phyloP scores from a whole-genome alignment of 2,888 invertebrate genomes.

The Nomada lathburiana region DNA sequence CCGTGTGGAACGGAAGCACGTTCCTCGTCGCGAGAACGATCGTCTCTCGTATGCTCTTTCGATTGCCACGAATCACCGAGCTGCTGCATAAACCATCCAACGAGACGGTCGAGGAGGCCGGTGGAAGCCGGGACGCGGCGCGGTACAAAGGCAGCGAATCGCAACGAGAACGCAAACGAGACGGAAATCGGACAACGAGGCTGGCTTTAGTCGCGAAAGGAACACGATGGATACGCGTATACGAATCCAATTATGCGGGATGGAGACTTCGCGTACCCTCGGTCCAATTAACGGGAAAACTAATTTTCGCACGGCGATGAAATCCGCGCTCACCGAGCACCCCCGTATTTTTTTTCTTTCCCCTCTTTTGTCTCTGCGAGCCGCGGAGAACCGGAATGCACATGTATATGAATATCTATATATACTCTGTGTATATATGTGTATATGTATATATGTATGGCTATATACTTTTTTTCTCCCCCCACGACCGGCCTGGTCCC shows the following conservation, averaged over 20 bases:
- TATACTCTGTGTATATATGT: not conserved
- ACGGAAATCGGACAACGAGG: conserved; percentile 54
- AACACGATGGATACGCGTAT: conserved; percentile 48
- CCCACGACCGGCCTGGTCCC: not conserved
- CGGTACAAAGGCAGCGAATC: not conserved
- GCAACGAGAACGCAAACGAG: conserved; percentile 37
- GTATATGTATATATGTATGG: not conserved
- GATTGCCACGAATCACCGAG: not conserved
- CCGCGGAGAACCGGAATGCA: not conserved
- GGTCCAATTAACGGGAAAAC: conserved; percentile 82
- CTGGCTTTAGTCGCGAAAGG: conserved; percentile 27
- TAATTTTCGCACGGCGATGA: conserved; percentile 77
- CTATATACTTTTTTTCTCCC: conserved; percentile 16
- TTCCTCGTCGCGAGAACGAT: not conserved
- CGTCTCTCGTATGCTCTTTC: not conserved
- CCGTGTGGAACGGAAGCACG: not conserved
- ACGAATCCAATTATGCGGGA: conserved; percentile 72
- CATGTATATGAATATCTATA: not conserved
- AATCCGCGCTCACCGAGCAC: conserved; percentile 57
- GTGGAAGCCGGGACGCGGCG: not conserved
- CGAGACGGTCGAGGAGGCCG: not conserved
- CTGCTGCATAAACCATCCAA: not conserved
- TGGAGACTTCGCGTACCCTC: conserved; percentile 64
- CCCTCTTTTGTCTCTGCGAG: conserved; percentile 45
- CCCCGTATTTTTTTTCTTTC: conserved; percentile 44